Conservation (phyloP, 2,113 vertebrate species). For the Petrocephalus zakoni region DNA sequence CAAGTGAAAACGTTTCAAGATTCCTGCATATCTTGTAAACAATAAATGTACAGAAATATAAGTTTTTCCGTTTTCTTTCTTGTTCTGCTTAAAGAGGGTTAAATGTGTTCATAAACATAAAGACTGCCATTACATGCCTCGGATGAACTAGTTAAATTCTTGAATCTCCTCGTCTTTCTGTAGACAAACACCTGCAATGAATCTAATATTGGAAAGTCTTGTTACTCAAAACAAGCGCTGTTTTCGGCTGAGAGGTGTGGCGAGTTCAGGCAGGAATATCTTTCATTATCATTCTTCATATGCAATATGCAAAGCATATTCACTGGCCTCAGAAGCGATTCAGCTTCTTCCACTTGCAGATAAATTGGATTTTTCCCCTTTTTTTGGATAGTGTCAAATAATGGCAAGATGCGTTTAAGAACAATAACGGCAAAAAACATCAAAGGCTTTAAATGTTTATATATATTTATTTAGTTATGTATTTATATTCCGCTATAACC, state of each 20-base stretch:
- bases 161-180: background rate
- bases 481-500: no score
- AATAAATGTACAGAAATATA: constrained; percentile 31
- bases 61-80: background rate
- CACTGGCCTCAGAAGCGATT: background rate
- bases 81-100: background rate
- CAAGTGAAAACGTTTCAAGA: constrained; percentile 1
- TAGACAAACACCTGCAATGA: background rate
- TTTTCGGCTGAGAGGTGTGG: background rate
- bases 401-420: no score
- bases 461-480: no score
- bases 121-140: background rate
- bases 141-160: background rate
- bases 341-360: background rate
- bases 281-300: background rate
- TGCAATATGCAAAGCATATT: background rate
- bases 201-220: background rate
- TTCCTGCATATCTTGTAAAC: constrained; percentile 42
- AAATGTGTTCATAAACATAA: background rate
- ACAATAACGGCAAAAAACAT: no score
- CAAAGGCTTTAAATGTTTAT: no score
- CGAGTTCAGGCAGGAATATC: background rate
- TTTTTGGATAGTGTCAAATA: background rate
- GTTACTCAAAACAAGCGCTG: background rate
- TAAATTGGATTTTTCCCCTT: background rate